These are phyloP conservation scores for Eugnorisma glareosa DNA, from an alignment of 2,888 invertebrate species.

Conservation along the genomic window DNA sequence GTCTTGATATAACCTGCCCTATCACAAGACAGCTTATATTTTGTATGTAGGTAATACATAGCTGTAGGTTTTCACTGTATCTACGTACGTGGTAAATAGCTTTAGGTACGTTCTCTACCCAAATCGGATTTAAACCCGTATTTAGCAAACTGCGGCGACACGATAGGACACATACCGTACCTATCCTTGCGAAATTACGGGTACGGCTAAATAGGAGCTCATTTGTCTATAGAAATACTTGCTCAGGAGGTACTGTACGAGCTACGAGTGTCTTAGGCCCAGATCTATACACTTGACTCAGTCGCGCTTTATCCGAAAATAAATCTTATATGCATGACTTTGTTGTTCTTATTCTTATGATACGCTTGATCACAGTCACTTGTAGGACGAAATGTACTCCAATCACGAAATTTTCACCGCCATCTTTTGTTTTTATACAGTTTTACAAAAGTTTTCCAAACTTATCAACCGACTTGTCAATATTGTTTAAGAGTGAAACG, in stretches of 20 bases:
- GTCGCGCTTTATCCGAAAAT: not conserved
- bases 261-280: not conserved
- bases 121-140: conserved; percentile 55
- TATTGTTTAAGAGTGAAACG: not conserved
- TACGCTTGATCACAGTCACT: not conserved
- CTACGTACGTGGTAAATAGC: not conserved
- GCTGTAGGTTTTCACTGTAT: not conserved
- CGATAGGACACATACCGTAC: conserved; percentile 43
- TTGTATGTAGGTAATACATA: not conserved
- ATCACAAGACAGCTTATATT: not conserved
- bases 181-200: conserved; percentile 37
- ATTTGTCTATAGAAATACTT: conserved; percentile 26
- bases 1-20: not conserved
- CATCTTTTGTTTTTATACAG: not conserved
- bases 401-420: not conserved
- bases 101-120: conserved; percentile 29
- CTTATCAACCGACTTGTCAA: too few species aligned
- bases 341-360: not conserved
- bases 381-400: not conserved
- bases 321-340: not conserved
- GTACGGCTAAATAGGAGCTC: conserved; percentile 9
- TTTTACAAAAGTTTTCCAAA: not conserved
- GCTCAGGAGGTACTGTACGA: not conserved
- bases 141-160: conserved; percentile 49
- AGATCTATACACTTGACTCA: not conserved